These are phyloP conservation scores for Sylvilagus floridanus DNA, from an alignment of 2,797 vertebrate genomes.

Conservation along the genomic window DNA sequence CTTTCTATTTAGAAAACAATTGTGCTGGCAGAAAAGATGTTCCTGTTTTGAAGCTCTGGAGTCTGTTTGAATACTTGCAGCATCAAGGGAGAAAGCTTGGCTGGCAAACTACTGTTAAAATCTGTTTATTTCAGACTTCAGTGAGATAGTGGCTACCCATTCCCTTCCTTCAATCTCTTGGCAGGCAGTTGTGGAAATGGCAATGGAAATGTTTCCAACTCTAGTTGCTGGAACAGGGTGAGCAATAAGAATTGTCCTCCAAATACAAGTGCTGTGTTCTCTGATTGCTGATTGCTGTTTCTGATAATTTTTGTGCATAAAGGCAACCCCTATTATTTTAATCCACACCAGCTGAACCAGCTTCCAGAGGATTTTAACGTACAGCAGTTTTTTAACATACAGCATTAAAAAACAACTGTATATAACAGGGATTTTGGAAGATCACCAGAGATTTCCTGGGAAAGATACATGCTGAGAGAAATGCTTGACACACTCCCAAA, in stretches of 20 bases:
- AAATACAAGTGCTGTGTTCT: not conserved
- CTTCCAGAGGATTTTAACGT: not conserved
- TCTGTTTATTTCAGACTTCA: not conserved
- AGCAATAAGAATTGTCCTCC: not conserved
- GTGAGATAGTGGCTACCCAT: not conserved
- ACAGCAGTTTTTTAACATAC: not conserved
- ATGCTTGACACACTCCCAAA: not conserved
- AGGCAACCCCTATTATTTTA: not conserved
- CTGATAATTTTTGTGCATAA: not conserved
- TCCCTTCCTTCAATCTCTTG: not conserved
- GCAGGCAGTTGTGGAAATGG: not conserved
- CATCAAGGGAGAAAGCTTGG: not conserved
- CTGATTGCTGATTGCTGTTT: not conserved
- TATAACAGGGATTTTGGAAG: not conserved
- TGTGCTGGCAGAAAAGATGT: not conserved
- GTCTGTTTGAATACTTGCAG: not conserved
- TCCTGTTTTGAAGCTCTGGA: not conserved
- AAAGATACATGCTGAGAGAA: not conserved
- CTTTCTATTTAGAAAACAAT: not conserved
- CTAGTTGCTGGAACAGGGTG: not conserved
- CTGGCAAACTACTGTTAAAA: not conserved
- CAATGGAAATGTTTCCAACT: not conserved
- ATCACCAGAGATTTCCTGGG: not conserved
- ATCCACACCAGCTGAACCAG: not conserved
- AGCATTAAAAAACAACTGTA: not conserved